phyloP scores from a whole-genome alignment of 2,888 invertebrate genomes.

The Endotricha flammealis region DNA sequence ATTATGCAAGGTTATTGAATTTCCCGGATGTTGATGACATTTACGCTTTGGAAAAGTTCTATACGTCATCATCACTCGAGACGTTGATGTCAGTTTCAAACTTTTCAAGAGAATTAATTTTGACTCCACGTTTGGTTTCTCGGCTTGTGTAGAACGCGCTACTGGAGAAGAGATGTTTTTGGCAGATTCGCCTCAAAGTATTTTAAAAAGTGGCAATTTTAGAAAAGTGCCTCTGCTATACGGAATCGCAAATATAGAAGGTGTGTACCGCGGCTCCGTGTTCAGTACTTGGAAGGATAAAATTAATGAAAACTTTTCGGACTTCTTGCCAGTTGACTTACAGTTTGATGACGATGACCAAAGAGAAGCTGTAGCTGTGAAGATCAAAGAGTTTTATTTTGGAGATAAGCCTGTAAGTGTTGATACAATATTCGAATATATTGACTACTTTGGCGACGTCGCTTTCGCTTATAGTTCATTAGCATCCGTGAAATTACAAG shows the following conservation, averaged over 20 bases:
- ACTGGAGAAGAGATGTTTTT: constrained; percentile 30
- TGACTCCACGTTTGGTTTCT: constrained; percentile 28
- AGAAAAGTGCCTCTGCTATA: constrained; percentile 36
- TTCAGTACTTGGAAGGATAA: constrained; percentile 26
- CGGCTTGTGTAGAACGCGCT: constrained; percentile 33
- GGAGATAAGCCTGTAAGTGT: constrained; percentile 22
- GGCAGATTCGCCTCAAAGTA: constrained; percentile 33
- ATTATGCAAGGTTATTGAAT: constrained; percentile 26
- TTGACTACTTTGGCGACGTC: constrained; percentile 52
- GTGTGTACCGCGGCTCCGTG: constrained; percentile 19
- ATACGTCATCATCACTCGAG: constrained; percentile 31
- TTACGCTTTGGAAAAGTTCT: constrained; percentile 41
- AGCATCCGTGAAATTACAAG: constrained; percentile 26
- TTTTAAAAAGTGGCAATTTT: constrained; percentile 30
- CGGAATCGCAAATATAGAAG: constrained; percentile 40
- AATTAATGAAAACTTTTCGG: constrained; percentile 32
- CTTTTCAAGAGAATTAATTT: too few relatives aligned
- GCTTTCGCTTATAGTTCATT: constrained; percentile 22
- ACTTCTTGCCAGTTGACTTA: constrained; percentile 31
- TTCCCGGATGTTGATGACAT: constrained; percentile 35
- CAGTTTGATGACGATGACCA: constrained; percentile 17
- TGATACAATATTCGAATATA: too few relatives aligned
- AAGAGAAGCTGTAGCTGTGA: constrained; percentile 17
- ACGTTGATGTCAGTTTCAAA: constrained; percentile 24
- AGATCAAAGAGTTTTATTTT: constrained; percentile 30